Evolutionary conservation across 2,888 invertebrate genomes (phyloP), one percentile per base, ranked within the genome.

Genomic region (Sarcophaga variegata): DNA sequence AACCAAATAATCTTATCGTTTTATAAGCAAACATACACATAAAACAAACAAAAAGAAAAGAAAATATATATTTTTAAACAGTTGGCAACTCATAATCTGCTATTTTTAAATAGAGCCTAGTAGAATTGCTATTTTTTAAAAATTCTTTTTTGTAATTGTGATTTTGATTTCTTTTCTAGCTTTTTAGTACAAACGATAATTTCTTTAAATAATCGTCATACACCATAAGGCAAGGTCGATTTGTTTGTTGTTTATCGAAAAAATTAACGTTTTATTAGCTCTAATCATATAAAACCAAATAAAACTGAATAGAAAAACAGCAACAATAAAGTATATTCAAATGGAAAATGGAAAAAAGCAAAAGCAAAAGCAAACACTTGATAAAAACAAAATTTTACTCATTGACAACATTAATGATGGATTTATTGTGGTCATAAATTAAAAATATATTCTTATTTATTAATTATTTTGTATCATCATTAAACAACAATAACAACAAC

Each of bases 1-100:
- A 25, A 14, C 22, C n/a, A 54, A 10, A 63, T 45, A 81, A 75
- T 75, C 63, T 69, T 81, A 74, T 75, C 62, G 22, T 37, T 47
- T 14, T 22, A 17, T 49, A 27, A 75, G 49, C 20, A 27, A 14
- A 4, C 17, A 54, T 5, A 54, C 17, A 10, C 37, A 37, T 37
- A 37, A 37, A 37, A 37, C 37, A 37, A 4, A 27, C 17, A 17
- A 66, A 49, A 20, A 80, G 20, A 4, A 72, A 72, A 80, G 20
- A 4, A 72, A 72, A 45, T n/a, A 14, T 10, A 77, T 54, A 17
- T 54, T 54, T 54, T 45, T 17, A 63, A 62, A 27, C 67, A 20
- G 74, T 74, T 75, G 60, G 47, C 20, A 81, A 81, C 74, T 62
- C 49, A 10, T 20, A 20, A 49, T 20, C 49, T 70, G 27, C 37